Evolutionary conservation across 2,888 invertebrate species (phyloP).

Genomic region (Caradrina kadenii): DNA sequence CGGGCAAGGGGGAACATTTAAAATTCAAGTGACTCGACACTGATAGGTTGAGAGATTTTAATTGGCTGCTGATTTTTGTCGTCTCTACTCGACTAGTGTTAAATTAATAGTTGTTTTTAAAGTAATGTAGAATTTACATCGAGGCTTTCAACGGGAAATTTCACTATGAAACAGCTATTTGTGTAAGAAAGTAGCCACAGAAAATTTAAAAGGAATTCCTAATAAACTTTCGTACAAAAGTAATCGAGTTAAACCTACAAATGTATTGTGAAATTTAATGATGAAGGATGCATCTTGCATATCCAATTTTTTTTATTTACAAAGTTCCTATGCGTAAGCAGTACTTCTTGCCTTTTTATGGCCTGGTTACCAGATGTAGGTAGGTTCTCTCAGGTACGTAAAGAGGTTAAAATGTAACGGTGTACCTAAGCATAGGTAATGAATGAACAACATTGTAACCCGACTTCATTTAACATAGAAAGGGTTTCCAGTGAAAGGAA

Average conservation of each 20-base stretch:
- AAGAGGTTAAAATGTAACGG: slow-evolving; percentile 61
- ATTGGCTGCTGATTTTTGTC: slow-evolving; percentile 85
- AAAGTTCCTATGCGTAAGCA: slow-evolving; percentile 40
- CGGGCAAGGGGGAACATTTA: slow-evolving; percentile 84
- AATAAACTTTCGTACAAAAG: slow-evolving; percentile 32
- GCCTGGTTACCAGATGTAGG: slow-evolving; percentile 48
- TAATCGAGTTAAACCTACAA: slow-evolving; percentile 17
- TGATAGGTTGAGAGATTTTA: slow-evolving; percentile 85
- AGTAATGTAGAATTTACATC: slow-evolving; percentile 52
- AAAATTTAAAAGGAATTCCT: slow-evolving; percentile 47
- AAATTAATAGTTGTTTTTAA: slow-evolving; percentile 54
- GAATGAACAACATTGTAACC: slow-evolving; percentile 63
- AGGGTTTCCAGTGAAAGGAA: slow-evolving; percentile 70
- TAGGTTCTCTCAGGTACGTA: slow-evolving; percentile 51
- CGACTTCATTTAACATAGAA: slow-evolving; percentile 62
- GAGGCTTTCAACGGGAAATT: slow-evolving; percentile 51
- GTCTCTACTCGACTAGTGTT: slow-evolving; percentile 61
- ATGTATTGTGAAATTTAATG: slow-evolving; percentile 26
- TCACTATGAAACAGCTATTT: slow-evolving; percentile 31
- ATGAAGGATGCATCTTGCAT: slow-evolving; percentile 40
- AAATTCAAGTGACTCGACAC: slow-evolving; percentile 83
- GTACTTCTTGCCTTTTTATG: slow-evolving; percentile 42
- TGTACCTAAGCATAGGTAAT: slow-evolving; percentile 63
- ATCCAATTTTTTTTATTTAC: slow-evolving; percentile 38
- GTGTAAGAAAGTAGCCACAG: slow-evolving; percentile 19